A percentile compares a stretch with the other conserved stretches of the same genome.
These are phyloP conservation scores for Cyprinodon brontotheroides DNA, from an alignment of 2,113 vertebrate species.

Conservation along the genomic window DNA sequence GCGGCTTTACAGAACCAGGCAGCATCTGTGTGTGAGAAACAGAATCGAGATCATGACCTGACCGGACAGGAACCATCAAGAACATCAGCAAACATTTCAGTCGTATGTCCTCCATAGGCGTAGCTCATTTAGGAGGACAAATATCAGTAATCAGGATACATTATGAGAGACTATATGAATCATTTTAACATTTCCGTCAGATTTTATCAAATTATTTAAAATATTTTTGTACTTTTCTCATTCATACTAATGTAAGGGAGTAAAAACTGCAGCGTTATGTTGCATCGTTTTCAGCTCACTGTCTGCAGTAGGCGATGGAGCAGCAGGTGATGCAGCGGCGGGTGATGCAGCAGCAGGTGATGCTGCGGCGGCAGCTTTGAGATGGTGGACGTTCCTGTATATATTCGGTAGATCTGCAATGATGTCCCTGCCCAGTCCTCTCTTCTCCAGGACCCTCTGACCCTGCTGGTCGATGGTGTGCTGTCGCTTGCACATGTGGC, in stretches of 20 bases:
- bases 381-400: constrained; percentile 70
- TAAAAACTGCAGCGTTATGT: no score
- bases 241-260: no score
- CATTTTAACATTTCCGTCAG: no score
- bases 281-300: constrained; percentile 16
- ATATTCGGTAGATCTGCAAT: constrained; percentile 66
- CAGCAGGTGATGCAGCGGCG: no score
- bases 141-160: no score
- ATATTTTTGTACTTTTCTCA: no score
- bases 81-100: not conserved
- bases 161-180: no score
- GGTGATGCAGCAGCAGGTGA: not conserved
- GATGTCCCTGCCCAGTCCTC: constrained; percentile 62
- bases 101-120: no score
- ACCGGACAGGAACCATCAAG: constrained; percentile 10
- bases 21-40: constrained; percentile 35
- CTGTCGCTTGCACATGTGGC: constrained; percentile 65
- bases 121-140: no score
- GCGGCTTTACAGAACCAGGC: constrained; percentile 9
- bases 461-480: constrained; percentile 61
- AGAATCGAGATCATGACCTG: not conserved
- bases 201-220: no score
- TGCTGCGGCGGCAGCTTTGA: constrained; percentile 4
- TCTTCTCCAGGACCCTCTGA: constrained; percentile 64
- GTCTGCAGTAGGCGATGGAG: constrained; percentile 3